A percentile compares a stretch with the other conserved stretches of the same genome.
Conservation (phyloP, 2,797 vertebrate species). For the Anas bahamensis region DNA sequence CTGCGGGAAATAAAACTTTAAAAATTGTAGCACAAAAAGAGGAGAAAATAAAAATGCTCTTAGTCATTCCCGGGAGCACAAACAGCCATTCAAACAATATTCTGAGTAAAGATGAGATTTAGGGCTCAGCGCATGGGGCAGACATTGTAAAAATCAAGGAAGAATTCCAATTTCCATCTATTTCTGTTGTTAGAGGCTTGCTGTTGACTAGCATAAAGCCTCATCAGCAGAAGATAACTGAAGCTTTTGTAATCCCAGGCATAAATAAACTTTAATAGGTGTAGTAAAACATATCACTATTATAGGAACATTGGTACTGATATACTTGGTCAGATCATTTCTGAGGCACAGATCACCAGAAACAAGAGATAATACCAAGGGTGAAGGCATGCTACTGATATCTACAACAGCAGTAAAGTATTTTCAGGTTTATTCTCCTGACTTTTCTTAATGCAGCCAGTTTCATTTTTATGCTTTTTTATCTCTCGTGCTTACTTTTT, state of each 20-base stretch:
- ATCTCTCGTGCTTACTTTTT: background rate
- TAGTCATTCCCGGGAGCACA: slow-evolving; percentile 29
- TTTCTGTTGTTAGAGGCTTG: background rate
- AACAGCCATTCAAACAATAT: background rate
- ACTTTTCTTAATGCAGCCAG: background rate
- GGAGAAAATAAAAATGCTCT: slow-evolving; percentile 40
- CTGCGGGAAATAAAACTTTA: background rate
- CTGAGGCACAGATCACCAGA: background rate
- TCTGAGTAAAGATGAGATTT: slow-evolving; percentile 28
- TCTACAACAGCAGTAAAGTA: background rate
- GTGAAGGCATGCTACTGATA: background rate
- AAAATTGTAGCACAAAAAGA: background rate
- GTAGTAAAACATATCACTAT: background rate
- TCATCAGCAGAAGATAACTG: background rate
- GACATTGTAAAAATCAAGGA: background rate
- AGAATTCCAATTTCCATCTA: background rate
- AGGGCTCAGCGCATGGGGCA: background rate
- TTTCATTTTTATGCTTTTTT: background rate
- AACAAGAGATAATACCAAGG: background rate
- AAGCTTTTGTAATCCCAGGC: background rate
- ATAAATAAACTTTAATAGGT: background rate
- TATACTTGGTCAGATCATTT: background rate
- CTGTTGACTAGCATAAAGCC: background rate
- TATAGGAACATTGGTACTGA: background rate
- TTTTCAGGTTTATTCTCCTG: background rate